Conservation (phyloP, 2,888 invertebrate genomes). For the Drosophila macrospina region DNA sequence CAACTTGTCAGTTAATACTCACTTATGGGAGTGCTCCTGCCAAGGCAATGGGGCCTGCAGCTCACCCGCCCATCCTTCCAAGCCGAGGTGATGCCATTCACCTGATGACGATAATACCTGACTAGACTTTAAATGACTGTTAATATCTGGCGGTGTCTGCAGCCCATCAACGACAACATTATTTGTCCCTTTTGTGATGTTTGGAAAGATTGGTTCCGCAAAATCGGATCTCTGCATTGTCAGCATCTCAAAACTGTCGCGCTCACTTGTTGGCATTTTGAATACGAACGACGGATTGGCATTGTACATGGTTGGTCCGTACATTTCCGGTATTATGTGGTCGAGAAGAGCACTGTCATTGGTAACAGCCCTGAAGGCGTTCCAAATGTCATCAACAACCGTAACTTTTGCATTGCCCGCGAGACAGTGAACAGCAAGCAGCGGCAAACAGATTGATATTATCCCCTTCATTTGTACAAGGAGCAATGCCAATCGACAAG, state of each 20-base stretch:
- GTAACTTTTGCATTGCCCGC: constrained; percentile 31
- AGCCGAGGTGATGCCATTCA: constrained; percentile 80
- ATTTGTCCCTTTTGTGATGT: constrained; percentile 53
- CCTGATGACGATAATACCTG: constrained; percentile 16
- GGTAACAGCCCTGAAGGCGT: constrained; percentile 77
- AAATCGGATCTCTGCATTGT: constrained; percentile 82
- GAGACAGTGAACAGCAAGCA: constrained; percentile 12
- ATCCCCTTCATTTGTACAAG: constrained; percentile 32
- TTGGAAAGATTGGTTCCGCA: constrained; percentile 82
- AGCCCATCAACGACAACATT: neutral
- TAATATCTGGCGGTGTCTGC: constrained; percentile 3
- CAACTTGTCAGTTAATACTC: constrained; percentile 18
- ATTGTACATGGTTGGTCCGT: constrained; percentile 67
- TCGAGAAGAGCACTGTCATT: constrained; percentile 71
- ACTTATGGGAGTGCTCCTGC: constrained; percentile 65
- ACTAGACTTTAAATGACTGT: constrained; percentile 49
- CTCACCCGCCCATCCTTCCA: constrained; percentile 83
- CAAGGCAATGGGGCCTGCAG: constrained; percentile 43
- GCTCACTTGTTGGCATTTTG: constrained; percentile 65
- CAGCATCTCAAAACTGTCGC: constrained; percentile 49
- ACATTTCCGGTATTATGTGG: constrained; percentile 80
- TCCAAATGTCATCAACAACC: constrained; percentile 73
- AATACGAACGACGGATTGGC: constrained; percentile 80
- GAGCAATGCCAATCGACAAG: neutral
- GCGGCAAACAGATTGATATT: neutral